Percentiles rank a stretch among this genome's conserved stretches.
phyloP scores from a whole-genome alignment of 2,888 invertebrate species.

The Drepanosiphum platanoidis region DNA sequence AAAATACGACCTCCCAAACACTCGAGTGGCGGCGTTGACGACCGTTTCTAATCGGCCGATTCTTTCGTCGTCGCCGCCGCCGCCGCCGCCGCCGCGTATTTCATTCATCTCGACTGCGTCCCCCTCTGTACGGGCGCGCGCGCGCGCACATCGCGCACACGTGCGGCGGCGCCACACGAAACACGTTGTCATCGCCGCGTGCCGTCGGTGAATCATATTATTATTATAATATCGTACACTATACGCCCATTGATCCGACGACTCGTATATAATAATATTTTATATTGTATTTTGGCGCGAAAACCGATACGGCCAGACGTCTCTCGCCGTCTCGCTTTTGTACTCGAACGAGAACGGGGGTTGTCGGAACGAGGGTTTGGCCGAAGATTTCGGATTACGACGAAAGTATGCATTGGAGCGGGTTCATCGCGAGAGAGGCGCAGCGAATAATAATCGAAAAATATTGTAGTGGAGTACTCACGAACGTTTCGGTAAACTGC shows the following conservation, averaged over 20 bases:
- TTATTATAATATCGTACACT: not conserved
- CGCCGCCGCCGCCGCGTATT: slow-evolving; percentile 5
- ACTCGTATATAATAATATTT: not conserved
- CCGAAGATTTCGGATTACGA: no score
- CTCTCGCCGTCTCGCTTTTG: no score
- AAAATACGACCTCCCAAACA: slow-evolving; percentile 42
- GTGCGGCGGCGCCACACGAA: slow-evolving; percentile 29
- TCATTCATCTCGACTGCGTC: slow-evolving; percentile 52
- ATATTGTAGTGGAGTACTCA: slow-evolving; percentile 33
- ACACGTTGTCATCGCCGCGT: slow-evolving; percentile 32
- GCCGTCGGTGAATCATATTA: slow-evolving; percentile 25
- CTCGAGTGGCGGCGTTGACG: slow-evolving; percentile 26
- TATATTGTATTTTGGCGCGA: no score
- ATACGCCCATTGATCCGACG: not conserved
- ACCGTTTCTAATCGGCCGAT: slow-evolving; percentile 53
- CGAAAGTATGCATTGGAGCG: no score
- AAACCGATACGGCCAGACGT: no score
- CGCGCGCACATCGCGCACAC: slow-evolving; percentile 11
- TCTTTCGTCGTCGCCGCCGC: slow-evolving; percentile 7
- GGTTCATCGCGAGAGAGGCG: no score
- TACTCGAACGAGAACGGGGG: no score
- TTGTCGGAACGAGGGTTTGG: no score
- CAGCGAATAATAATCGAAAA: not conserved
- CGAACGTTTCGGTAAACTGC: slow-evolving; percentile 52
- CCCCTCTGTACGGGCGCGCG: slow-evolving; percentile 16